Conservation (phyloP, 2,888 invertebrate genomes). For the Ormyrus nitidulus region DNA sequence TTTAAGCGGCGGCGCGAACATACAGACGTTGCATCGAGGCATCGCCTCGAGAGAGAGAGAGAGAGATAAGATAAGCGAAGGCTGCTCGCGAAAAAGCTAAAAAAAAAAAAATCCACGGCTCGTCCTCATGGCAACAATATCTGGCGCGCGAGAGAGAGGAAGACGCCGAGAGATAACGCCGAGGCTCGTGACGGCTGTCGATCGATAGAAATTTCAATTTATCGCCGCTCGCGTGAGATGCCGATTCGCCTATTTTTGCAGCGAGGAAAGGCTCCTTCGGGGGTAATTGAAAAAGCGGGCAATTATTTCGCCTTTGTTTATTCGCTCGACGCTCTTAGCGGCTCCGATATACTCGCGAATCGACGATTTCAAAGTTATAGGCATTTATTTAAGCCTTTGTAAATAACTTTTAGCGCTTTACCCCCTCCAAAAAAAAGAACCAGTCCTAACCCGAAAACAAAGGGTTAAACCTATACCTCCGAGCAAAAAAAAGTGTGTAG, state of each 20-base stretch:
- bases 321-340: no score
- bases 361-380: no score
- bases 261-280: no score
- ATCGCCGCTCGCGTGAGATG: slow-evolving; percentile 7
- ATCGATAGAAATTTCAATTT: slow-evolving; percentile 40
- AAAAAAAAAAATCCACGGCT: not conserved
- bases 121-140: slow-evolving; percentile 49
- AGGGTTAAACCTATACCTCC: not conserved
- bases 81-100: slow-evolving; percentile 14
- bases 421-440: no score
- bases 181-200: slow-evolving; percentile 20
- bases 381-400: no score
- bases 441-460: no score
- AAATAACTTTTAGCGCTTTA: no score
- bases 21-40: not conserved
- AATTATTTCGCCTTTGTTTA: no score
- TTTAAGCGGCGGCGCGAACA: not conserved
- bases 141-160: not conserved
- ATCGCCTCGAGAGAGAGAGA: not conserved
- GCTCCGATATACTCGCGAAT: no score
- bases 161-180: slow-evolving; percentile 18
- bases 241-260: no score
- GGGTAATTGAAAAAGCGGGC: no score
- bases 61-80: slow-evolving; percentile 43
- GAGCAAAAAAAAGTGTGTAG: not conserved